Conservation (phyloP, 2,113 vertebrate genomes). For the Cochlearius cochlearius region DNA sequence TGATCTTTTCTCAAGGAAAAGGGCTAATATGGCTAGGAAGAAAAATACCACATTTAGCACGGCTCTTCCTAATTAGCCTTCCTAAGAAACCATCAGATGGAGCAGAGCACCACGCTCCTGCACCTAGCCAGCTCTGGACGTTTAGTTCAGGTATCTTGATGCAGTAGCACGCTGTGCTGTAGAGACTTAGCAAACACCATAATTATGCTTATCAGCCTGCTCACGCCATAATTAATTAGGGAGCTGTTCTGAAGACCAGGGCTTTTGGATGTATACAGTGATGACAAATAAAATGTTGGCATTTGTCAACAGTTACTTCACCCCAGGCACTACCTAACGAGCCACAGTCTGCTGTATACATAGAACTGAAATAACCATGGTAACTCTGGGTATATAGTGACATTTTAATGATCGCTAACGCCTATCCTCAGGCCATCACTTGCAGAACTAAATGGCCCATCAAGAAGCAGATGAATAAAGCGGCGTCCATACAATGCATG, state of each 20-base stretch:
- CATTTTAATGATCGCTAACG: background rate
- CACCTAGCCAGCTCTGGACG: background rate
- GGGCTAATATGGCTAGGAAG: background rate
- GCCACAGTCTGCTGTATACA: background rate
- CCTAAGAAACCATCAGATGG: background rate
- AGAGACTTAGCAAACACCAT: background rate
- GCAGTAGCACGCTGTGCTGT: background rate
- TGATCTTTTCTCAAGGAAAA: background rate
- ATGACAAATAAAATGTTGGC: background rate
- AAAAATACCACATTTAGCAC: background rate
- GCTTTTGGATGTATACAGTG: background rate
- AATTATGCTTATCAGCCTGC: background rate
- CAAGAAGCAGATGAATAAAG: background rate
- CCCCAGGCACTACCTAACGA: background rate
- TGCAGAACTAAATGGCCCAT: background rate
- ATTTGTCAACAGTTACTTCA: background rate
- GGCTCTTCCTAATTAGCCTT: background rate
- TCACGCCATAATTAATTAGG: background rate
- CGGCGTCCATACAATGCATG: accelerated
- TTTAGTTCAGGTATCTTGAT: background rate
- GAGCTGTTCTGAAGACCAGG: background rate
- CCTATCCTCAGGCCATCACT: background rate
- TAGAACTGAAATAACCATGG: slow-evolving; percentile 14
- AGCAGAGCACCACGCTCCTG: background rate
- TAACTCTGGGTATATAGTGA: background rate